phyloP scores from a whole-genome alignment of 2,888 invertebrate species.

The Brachynemurus nebulosus region DNA sequence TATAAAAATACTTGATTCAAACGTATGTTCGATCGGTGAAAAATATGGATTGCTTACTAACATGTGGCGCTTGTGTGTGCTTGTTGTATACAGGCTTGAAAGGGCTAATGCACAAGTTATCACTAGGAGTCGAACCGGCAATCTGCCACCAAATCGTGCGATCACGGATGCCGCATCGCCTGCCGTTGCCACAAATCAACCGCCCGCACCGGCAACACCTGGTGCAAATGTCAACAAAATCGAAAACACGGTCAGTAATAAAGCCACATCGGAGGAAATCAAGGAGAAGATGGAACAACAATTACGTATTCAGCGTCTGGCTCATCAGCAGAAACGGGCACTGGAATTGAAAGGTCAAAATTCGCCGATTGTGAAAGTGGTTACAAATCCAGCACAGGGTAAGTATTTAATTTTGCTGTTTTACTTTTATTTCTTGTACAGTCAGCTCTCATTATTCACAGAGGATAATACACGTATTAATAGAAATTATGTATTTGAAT shows the following conservation, averaged over 20 bases:
- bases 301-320: conserved; percentile 72
- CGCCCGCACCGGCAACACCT: conserved; percentile 27
- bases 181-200: conserved; percentile 20
- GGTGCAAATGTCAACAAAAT: conserved; percentile 19
- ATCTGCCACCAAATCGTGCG: conserved; percentile 38
- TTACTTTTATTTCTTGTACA: background rate
- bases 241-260: conserved; percentile 34
- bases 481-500: too few species aligned
- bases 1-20: too few species aligned
- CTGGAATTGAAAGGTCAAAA: conserved; percentile 38
- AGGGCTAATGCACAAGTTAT: conserved; percentile 62
- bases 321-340: conserved; percentile 76
- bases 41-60: conserved; percentile 6
- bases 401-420: background rate
- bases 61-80: conserved; percentile 22
- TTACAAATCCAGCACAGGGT: conserved; percentile 23
- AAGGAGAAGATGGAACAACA: conserved; percentile 89
- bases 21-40: too few species aligned
- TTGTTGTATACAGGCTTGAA: conserved; percentile 41
- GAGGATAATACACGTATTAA: too few species aligned
- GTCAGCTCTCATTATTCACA: too few species aligned
- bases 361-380: conserved; percentile 38
- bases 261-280: conserved; percentile 56
- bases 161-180: conserved; percentile 23
- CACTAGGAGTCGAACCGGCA: conserved; percentile 68